These are phyloP conservation scores for Cataglyphis cursor DNA, from an alignment of 2,888 invertebrate genomes.

Conservation along the genomic window DNA sequence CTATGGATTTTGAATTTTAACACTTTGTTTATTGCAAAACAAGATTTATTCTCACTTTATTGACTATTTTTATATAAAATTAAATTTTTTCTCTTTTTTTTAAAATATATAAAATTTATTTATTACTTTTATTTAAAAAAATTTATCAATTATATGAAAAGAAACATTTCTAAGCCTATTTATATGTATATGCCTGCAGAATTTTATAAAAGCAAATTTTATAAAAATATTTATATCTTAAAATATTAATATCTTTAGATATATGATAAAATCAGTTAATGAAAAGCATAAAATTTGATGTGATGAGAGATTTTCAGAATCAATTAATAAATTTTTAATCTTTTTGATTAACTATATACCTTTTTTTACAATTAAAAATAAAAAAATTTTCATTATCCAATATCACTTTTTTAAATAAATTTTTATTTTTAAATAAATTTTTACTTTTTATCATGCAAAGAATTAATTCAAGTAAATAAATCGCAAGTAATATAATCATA, in stretches of 20 bases:
- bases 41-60: background rate
- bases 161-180: background rate
- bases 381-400: background rate
- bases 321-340: background rate
- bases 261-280: background rate
- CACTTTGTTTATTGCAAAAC: background rate
- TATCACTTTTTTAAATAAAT: background rate
- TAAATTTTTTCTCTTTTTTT: background rate
- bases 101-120: background rate
- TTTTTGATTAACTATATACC: background rate
- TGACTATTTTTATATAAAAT: background rate
- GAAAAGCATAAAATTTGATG: no score
- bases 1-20: background rate
- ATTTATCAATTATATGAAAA: background rate
- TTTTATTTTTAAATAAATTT: background rate
- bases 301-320: no score
- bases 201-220: background rate
- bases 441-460: background rate
- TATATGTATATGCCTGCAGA: background rate
- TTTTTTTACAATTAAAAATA: background rate
- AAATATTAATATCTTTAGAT: background rate
- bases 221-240: background rate
- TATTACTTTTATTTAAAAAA: background rate
- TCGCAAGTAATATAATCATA: background rate
- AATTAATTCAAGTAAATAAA: constrained; percentile 7